Base-by-base conservation (phyloP, 1,140 invertebrate species). In the Drosophila leontia region DNA sequence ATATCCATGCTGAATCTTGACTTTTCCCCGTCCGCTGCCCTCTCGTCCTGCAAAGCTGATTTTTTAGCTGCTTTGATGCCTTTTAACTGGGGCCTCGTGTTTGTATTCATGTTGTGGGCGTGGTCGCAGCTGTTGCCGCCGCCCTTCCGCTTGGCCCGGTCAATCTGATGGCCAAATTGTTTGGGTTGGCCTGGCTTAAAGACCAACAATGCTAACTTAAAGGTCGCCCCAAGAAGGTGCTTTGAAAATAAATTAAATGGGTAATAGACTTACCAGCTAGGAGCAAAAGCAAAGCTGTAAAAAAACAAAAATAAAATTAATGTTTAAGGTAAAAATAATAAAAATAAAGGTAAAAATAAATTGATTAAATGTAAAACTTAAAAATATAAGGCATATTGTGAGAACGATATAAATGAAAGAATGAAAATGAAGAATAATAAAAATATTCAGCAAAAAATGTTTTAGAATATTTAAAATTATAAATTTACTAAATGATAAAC, bases 111-210 rank as follows among this genome's bases (percentile, higher is more conserved):
- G 71, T 67, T 75, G 60, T 69, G 51, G 83, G 84, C 80, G 80
- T 80, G 84, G 80, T 48, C 50, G 48, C 80, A 82, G 71, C 61
- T 84, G 67, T 56, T 75, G 57, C 70, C 35, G 41, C 45, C 70
- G 70, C 70, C 68, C 70, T 60, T 37, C 19, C 67, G 55, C 41
- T 77, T 62, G 58, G 58, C 47, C 51, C 63, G 82, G 64, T 85
- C 82, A 85, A 78, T 81, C 80, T 63, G 83, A 75, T 81, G 82
- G 76, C 62, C 63, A 83, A 88, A 88, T 90, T 84, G 84, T 78
- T 90, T 75, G 84, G 84, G 84, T 47, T 78, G 80, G 69, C 53
- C 75, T 17, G 47, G 79, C 70, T 64, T 71, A 69, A 80, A 62
- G 67, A 82, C 75, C 76, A 64, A 88, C 82, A 88, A 90, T 88